Evolutionary conservation across 2,797 vertebrate species (phyloP).

Genomic region (Acanthis flammea): DNA sequence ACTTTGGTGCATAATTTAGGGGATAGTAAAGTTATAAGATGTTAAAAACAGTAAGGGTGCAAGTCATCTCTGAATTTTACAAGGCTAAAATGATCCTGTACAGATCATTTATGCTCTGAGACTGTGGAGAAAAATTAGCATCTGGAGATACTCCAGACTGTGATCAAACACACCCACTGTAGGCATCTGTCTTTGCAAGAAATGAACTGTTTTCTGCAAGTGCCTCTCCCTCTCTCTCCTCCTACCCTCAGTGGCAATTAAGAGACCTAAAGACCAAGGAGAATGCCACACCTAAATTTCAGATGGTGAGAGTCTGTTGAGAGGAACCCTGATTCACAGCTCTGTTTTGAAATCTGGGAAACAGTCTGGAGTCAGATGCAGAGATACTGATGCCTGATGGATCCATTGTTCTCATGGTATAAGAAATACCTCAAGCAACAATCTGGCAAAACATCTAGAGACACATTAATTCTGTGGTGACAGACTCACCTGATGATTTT

Average conservation of each 20-base stretch:
- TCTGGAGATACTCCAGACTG: background rate
- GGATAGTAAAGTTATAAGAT: background rate
- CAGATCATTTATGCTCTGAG: background rate
- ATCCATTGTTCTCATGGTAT: background rate
- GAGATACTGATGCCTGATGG: background rate
- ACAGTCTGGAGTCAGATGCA: background rate
- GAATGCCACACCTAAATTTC: background rate
- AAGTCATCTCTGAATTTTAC: background rate
- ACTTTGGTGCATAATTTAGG: background rate
- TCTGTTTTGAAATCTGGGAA: background rate
- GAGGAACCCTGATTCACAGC: background rate
- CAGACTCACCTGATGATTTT: conserved; percentile 80
- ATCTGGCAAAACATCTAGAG: background rate
- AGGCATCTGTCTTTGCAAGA: background rate
- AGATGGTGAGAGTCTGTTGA: background rate
- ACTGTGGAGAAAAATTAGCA: background rate
- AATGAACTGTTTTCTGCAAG: background rate
- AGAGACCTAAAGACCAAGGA: background rate
- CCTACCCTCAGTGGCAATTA: background rate
- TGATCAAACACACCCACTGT: background rate
- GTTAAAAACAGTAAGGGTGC: background rate
- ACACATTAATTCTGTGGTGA: background rate
- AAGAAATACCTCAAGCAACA: background rate
- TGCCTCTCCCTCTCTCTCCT: background rate
- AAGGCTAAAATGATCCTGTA: background rate